A percentile compares a stretch with the other conserved stretches of the same genome.
These are phyloP conservation scores for Odontamblyopus lacepedii DNA, from an alignment of 2,797 vertebrate genomes.

Conservation along the genomic window DNA sequence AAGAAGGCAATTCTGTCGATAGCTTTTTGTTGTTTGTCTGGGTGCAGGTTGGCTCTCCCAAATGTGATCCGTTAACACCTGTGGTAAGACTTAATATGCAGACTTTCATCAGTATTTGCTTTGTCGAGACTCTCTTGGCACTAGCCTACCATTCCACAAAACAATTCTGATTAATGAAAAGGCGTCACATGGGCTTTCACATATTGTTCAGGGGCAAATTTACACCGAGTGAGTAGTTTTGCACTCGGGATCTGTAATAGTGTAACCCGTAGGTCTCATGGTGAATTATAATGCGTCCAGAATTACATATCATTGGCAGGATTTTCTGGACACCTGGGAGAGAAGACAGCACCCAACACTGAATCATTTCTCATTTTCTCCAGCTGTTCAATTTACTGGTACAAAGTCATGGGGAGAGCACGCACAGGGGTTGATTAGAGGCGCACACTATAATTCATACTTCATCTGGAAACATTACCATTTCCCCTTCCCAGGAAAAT, in stretches of 20 bases:
- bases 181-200: conserved; percentile 51
- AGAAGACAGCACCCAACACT: conserved; percentile 31
- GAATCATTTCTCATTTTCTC: conserved; percentile 58
- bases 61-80: conserved; percentile 43
- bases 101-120: conserved; percentile 55
- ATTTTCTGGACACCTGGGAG: conserved; percentile 63
- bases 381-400: conserved; percentile 44
- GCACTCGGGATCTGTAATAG: conserved; percentile 58
- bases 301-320: conserved; percentile 55
- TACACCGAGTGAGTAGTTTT: conserved; percentile 49
- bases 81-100: conserved; percentile 53
- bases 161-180: conserved; percentile 65
- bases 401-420: conserved; percentile 40
- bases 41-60: conserved; percentile 30
- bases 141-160: conserved; percentile 41
- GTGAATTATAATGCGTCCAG: conserved; percentile 56
- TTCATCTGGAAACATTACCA: conserved; percentile 46
- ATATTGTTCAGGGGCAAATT: conserved; percentile 61
- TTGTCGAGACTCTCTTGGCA: conserved; percentile 41
- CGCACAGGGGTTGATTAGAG: conserved; percentile 42
- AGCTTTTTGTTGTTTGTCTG: conserved; percentile 38
- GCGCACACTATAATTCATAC: conserved; percentile 43
- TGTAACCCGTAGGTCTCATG: conserved; percentile 52
- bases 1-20: conserved; percentile 8
- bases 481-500: conserved; percentile 41